Base-by-base conservation (phyloP, 2,888 invertebrate genomes). In the Lepidochitona cinerea region DNA sequence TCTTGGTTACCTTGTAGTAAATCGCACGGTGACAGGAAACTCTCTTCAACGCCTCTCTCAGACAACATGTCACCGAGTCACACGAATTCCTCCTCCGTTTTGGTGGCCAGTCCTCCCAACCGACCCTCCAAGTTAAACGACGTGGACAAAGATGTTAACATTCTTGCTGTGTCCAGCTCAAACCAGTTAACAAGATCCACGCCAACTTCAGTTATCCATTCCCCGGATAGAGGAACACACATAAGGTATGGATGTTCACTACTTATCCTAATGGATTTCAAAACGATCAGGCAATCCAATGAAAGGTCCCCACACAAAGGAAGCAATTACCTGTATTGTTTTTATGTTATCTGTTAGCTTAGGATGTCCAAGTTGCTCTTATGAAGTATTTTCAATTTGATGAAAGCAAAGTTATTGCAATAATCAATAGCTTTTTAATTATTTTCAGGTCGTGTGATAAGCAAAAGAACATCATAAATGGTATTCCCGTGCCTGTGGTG, bases 401-500 rank as follows among this genome's bases (percentile, higher is more conserved):
- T 49, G 26, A 26, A 26, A 9, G 23, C 37, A 36, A 37, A 12
- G 18, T 29, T 29, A n/a, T 26, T 23, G 32, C 33, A 23, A 18
- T 41, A 41, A 41, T 41, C 18, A 12, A 41, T 18, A 9, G 41
- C 9, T 41, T 70, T 37, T 49, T 68, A 18, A n/a, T 37, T 29
- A 0, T 36, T 0, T 74, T 26, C 76, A 87, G 88, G 70, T 81
- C 84, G 37, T 87, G 84, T 80, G 85, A 87, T 69, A 88, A 88
- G 73, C 86, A 87, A 74, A 76, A 84, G 36, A 37, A 72, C 68
- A 73, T 79, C 35, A 78, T 83, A 32, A 81, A 79, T 3, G 85
- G 85, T 18, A 87, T 87, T n/a, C 86, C 87, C 7, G 87, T 87
- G 7, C 87, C 87, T 6, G 88, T 88, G 33, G 86, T 86, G 35